A percentile compares a stretch with the other conserved stretches of the same genome.
Conservation (phyloP, 2,797 vertebrate genomes). For the Parauchenoglanis punctatus region DNA sequence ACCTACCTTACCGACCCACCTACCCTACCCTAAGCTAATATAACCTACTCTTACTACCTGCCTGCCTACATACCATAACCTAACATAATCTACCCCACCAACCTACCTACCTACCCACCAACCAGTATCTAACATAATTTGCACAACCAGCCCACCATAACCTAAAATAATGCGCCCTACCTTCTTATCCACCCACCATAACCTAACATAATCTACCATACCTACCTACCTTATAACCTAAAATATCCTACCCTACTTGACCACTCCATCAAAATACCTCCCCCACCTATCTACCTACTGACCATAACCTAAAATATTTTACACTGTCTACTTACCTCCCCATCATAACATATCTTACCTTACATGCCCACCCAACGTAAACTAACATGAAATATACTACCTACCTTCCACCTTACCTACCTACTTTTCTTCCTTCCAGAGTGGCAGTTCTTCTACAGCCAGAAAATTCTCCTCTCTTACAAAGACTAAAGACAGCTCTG, state of each 20-base stretch:
- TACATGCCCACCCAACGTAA: not conserved
- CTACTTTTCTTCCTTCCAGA: not conserved
- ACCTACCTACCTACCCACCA: not conserved
- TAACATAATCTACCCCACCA: not conserved
- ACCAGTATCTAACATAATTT: not conserved
- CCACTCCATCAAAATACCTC: not conserved
- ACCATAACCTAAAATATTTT: not conserved
- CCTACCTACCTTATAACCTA: not conserved
- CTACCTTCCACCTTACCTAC: no score
- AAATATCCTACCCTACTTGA: not conserved
- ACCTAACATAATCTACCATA: not conserved
- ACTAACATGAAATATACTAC: not conserved
- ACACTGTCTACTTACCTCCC: not conserved
- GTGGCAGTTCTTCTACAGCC: not conserved
- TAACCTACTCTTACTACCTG: not conserved
- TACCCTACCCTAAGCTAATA: not conserved
- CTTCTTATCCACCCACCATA: not conserved
- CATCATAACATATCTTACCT: not conserved
- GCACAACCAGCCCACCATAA: no score
- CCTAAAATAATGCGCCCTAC: no score
- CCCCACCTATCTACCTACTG: not conserved
- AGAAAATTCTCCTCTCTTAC: conserved; percentile 47
- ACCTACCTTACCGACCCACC: not conserved
- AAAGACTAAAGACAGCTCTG: conserved; percentile 58
- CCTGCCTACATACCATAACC: not conserved